phyloP scores from a whole-genome alignment of 2,797 vertebrate genomes.

The Bryconaethiops microstoma region DNA sequence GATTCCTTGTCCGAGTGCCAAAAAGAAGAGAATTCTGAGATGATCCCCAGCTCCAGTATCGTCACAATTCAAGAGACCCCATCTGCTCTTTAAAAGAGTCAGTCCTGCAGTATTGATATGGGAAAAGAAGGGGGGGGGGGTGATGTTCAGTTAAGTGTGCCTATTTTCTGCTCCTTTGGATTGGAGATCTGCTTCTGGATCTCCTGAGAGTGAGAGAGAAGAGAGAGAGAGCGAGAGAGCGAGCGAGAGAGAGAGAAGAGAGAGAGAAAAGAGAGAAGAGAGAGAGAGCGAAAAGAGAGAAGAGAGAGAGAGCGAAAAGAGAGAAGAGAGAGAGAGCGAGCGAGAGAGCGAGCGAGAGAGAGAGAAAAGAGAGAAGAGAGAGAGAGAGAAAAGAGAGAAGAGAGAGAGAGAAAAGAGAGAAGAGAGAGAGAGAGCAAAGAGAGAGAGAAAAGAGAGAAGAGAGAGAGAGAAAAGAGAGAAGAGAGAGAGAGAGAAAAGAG shows the following conservation, averaged over 20 bases:
- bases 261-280: background rate
- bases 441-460: background rate
- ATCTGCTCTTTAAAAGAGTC: background rate
- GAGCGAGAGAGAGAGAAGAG: too few relatives aligned
- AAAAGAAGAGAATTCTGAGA: background rate
- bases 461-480: background rate
- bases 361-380: background rate
- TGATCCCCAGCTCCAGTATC: background rate
- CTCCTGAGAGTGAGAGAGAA: conserved; percentile 38
- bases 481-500: background rate
- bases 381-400: background rate
- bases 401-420: background rate
- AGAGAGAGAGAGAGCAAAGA: background rate
- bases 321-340: too few relatives aligned
- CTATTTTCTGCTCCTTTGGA: conserved; percentile 71
- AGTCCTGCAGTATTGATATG: conserved; percentile 26
- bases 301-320: too few relatives aligned
- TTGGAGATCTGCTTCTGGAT: conserved; percentile 67
- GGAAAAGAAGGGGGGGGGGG: conserved; percentile 42
- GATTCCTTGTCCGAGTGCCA: conserved; percentile 14
- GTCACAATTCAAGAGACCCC: background rate
- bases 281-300: too few relatives aligned
- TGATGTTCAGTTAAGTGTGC: background rate
- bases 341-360: too few relatives aligned
- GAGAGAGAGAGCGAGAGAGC: too few relatives aligned